A percentile compares a stretch with the other conserved stretches of the same genome.
Evolutionary conservation across 2,888 invertebrate genomes (phyloP).

Genomic region (Leptinotarsa tumamoca): DNA sequence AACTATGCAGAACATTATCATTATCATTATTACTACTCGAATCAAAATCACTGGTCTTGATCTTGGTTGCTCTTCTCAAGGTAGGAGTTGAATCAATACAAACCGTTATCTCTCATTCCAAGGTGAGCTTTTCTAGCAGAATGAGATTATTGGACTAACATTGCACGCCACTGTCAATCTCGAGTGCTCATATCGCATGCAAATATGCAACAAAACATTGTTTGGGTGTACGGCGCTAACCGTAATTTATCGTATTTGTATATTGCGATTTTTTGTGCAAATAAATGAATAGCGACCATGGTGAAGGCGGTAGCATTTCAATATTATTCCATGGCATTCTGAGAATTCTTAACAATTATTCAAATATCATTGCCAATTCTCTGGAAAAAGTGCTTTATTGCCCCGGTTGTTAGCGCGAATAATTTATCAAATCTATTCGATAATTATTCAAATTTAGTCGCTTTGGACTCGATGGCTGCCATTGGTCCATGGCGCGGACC

Average conservation of each 20-base stretch:
- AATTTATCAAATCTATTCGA: slow-evolving; percentile 30
- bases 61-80: no score
- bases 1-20: no score
- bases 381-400: slow-evolving; percentile 32
- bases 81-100: no score
- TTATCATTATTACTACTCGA: no score
- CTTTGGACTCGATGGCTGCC: neutral
- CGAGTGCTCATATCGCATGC: slow-evolving; percentile 39
- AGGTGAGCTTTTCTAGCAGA: neutral
- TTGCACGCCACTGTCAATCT: slow-evolving; percentile 27
- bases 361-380: slow-evolving; percentile 46
- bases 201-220: slow-evolving; percentile 34
- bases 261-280: slow-evolving; percentile 43
- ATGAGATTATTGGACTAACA: neutral
- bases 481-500: slow-evolving; percentile 25
- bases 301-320: slow-evolving; percentile 45
- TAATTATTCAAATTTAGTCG: slow-evolving; percentile 30
- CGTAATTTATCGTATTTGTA: slow-evolving; percentile 45
- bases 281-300: slow-evolving; percentile 30
- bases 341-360: slow-evolving; percentile 52
- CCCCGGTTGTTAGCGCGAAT: slow-evolving; percentile 21
- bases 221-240: slow-evolving; percentile 46
- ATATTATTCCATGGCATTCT: slow-evolving; percentile 51
- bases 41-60: no score
- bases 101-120: no score